Evolutionary conservation across 2,113 vertebrate genomes (phyloP).

Genomic region (Lagopus leucura): DNA sequence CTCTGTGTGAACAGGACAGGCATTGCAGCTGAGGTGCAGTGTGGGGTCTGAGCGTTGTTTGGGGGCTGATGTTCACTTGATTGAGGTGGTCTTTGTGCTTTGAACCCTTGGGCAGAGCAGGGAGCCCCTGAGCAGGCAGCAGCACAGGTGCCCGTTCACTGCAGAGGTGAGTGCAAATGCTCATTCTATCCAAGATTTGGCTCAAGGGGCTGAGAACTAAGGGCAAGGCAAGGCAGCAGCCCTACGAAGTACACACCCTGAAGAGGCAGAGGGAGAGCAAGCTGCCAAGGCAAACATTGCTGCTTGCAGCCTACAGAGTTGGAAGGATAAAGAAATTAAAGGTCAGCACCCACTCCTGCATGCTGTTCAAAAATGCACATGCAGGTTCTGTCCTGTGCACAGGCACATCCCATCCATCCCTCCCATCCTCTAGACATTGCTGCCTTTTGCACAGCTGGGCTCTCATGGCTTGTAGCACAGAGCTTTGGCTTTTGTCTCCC

Average conservation of each 20-base stretch:
- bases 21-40: background rate
- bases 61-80: background rate
- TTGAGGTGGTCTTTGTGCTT: background rate
- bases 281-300: background rate
- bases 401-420: no score
- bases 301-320: background rate
- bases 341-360: rapidly evolving
- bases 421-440: background rate
- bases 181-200: background rate
- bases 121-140: background rate
- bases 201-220: background rate
- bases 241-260: background rate
- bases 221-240: background rate
- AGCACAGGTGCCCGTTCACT: background rate
- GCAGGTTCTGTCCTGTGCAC: background rate
- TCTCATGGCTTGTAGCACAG: background rate
- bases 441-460: background rate
- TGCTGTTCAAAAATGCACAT: rapidly evolving
- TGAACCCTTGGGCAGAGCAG: background rate
- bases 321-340: background rate
- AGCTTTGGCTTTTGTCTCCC: background rate
- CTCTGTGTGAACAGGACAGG: rapidly evolving
- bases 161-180: background rate
- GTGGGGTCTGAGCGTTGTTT: background rate
- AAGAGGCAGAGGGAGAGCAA: background rate